Conservation (phyloP, 2,113 vertebrate genomes). For the Pterocles burchelli region DNA sequence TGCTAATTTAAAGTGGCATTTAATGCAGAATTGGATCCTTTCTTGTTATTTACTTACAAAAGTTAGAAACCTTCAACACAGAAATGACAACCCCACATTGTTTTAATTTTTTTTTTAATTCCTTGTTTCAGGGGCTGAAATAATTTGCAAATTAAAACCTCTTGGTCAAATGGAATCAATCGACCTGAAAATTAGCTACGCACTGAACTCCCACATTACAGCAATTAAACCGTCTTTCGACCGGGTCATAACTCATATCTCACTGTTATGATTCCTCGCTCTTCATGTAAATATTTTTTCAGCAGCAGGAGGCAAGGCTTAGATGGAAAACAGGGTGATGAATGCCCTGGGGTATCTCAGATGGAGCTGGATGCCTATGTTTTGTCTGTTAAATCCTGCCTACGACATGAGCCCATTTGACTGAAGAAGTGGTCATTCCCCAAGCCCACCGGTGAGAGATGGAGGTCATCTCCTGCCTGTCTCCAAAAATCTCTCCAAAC, state of each 20-base stretch:
- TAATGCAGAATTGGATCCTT: background rate
- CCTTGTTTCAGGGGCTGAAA: no score
- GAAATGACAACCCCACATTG: background rate
- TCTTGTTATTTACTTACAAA: background rate
- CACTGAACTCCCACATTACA: background rate
- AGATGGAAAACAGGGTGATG: background rate
- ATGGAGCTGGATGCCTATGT: background rate
- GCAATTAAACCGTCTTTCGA: background rate
- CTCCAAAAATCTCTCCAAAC: background rate
- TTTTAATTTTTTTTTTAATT: no score
- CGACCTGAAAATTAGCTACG: background rate
- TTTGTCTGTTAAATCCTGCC: background rate
- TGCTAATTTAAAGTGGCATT: background rate
- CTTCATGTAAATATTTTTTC: background rate
- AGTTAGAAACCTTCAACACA: background rate
- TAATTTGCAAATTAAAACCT: background rate
- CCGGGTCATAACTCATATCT: background rate
- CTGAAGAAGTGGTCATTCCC: background rate
- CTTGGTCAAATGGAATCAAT: background rate
- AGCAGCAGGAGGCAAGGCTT: background rate
- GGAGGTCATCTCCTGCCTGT: rapidly evolving
- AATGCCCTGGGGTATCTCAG: background rate
- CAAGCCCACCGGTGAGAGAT: background rate
- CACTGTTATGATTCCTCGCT: background rate
- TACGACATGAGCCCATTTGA: background rate